Base-by-base conservation (phyloP, 2,888 invertebrate genomes). In the Brenthis hecate region DNA sequence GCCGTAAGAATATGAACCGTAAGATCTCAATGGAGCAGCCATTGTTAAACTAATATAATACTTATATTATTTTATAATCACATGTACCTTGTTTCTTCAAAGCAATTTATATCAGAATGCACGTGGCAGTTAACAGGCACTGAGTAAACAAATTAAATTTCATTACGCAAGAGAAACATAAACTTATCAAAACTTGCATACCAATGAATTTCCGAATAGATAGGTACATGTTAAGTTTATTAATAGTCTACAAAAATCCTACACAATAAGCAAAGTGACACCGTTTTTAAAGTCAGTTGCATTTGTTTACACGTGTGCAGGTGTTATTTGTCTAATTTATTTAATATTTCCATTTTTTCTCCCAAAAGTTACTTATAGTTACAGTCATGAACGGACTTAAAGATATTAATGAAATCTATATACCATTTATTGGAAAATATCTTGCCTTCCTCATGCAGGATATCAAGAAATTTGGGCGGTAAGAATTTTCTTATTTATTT, bases 371-470 rank as follows among this genome's bases (percentile, higher is more conserved):
- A 63, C 53, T 48, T 23, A 13, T 56, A 56, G 56, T 65, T 70
- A 64, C 53, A 64, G 64, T 68, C 64, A 78, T 77, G 78, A 76
- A 73, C 72, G 66, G 61, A 50, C 50, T 65, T 47, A 51, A 68
- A 56, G 53, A 56, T 19, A 62, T 73, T 13, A 72, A 66, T 50
- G 32, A 74, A 70, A 73, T 77, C 47, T 68, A 73, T 69, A 56
- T 77, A 55, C 77, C 77, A 14, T 72, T 74, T 60, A 71, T 77
- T 56, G 75, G 76, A 55, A 77, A 75, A 69, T 76, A 76, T 69
- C 28, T 78, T 13, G 32, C 66, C 13, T 77, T 71, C 56, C 28
- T 78, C 16, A 74, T 77, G 71, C 73, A 74, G 54, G 76, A 78
- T 63, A 70, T 74, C n/a, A 69, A 73, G 32, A 56, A 28, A 32